Percentiles rank a stretch among this genome's conserved stretches.
These are phyloP conservation scores for Ochropleura plecta DNA, from an alignment of 2,888 invertebrate species.

Conservation along the genomic window DNA sequence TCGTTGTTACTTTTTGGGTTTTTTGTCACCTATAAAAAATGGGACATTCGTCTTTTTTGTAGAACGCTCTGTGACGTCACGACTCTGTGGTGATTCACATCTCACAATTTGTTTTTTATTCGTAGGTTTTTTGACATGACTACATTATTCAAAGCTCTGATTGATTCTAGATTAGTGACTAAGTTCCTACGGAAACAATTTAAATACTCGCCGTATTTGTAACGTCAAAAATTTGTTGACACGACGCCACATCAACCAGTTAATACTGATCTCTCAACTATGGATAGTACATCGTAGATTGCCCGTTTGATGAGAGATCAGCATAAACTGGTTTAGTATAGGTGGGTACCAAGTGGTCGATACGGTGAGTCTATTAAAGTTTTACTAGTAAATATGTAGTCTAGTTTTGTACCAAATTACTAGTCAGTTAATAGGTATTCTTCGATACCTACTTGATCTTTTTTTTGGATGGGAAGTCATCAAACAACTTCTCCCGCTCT, in stretches of 20 bases:
- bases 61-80: constrained; percentile 3
- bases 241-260: too few species aligned
- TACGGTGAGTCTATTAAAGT: background rate
- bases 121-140: background rate
- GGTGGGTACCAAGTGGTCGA: background rate
- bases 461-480: too few species aligned
- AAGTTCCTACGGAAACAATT: constrained; percentile 21
- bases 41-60: constrained; percentile 26
- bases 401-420: background rate
- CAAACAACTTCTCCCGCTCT: too few species aligned
- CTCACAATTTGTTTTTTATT: background rate
- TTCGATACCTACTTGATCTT: too few species aligned
- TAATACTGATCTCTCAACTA: too few species aligned
- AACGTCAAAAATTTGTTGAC: background rate
- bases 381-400: constrained; percentile 11
- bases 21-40: constrained; percentile 35
- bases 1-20: constrained; percentile 65
- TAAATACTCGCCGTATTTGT: constrained; percentile 3
- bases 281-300: too few species aligned
- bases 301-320: too few species aligned
- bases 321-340: too few species aligned
- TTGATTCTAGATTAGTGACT: constrained; percentile 43
- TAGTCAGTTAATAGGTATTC: too few species aligned
- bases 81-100: constrained; percentile 6
- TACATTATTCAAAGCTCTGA: constrained; percentile 18